Evolutionary conservation across 2,888 invertebrate species (phyloP).

Genomic region (Drosophila mettleri): DNA sequence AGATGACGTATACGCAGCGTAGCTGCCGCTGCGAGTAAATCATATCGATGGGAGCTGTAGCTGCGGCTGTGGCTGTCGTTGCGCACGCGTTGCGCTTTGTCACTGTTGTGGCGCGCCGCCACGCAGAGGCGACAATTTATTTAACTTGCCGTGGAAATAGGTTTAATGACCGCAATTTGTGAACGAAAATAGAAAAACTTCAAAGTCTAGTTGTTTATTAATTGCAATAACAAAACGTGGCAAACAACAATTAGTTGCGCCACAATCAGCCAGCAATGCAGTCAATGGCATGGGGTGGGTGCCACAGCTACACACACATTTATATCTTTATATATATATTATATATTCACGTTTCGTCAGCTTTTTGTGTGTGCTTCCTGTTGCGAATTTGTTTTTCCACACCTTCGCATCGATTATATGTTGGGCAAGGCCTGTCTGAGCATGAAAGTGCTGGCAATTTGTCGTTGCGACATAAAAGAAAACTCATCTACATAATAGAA

Average conservation of each 20-base stretch:
- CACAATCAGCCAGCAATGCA: constrained; percentile 55
- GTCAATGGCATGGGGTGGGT: constrained; percentile 37
- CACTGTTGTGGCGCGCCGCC: constrained; percentile 64
- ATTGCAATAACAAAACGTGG: constrained; percentile 72
- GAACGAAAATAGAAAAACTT: constrained; percentile 32
- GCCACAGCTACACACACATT: not conserved
- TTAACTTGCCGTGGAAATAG: constrained; percentile 53
- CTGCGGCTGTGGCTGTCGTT: constrained; percentile 23
- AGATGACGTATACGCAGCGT: constrained; percentile 9
- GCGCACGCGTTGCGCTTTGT: constrained; percentile 47
- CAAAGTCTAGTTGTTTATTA: constrained; percentile 67
- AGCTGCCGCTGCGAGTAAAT: constrained; percentile 19
- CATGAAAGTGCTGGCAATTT: constrained; percentile 61
- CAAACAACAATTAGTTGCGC: constrained; percentile 79
- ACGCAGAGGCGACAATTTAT: constrained; percentile 73
- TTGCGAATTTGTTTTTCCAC: constrained; percentile 72
- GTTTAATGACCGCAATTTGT: constrained; percentile 83
- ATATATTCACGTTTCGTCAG: constrained; percentile 41
- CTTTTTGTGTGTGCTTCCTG: constrained; percentile 59
- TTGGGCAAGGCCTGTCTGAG: constrained; percentile 71
- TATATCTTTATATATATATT: not conserved
- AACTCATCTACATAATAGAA: constrained; percentile 29
- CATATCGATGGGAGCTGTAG: constrained; percentile 8
- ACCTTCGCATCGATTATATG: constrained; percentile 62
- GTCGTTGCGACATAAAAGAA: constrained; percentile 32